Percentiles rank a stretch among this genome's conserved stretches.
Conservation (phyloP, 2,888 invertebrate species). For the Drosophila planitibia region DNA sequence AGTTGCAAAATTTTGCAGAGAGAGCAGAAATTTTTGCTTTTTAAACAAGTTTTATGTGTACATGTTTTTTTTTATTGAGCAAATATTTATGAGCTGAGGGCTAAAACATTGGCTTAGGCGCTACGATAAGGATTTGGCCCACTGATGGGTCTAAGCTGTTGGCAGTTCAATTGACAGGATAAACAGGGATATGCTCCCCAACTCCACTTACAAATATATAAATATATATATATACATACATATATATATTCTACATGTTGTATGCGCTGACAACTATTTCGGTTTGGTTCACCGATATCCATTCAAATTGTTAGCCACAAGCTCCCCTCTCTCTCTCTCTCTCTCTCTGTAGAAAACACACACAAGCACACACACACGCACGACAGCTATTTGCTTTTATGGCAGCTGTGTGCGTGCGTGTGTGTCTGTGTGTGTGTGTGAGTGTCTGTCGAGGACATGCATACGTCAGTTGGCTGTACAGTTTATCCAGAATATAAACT, state of each 20-base stretch:
- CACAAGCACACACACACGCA: slow-evolving; percentile 27
- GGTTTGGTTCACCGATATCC: slow-evolving; percentile 58
- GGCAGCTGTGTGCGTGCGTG: slow-evolving; percentile 47
- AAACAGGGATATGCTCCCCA: slow-evolving; percentile 41
- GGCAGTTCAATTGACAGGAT: slow-evolving; percentile 60
- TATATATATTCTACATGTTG: slow-evolving; percentile 27
- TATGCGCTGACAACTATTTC: slow-evolving; percentile 61
- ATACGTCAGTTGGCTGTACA: slow-evolving; percentile 74
- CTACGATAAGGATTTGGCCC: slow-evolving; percentile 35
- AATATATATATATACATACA: neutral
- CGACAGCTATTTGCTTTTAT: slow-evolving; percentile 80
- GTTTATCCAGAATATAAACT: slow-evolving; percentile 77
- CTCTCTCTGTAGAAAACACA: neutral
- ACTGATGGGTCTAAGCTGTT: slow-evolving; percentile 15
- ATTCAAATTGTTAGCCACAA: slow-evolving; percentile 48
- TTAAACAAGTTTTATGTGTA: slow-evolving; percentile 16
- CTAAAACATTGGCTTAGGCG: slow-evolving; percentile 28
- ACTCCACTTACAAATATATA: neutral
- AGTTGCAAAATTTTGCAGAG: slow-evolving; percentile 21
- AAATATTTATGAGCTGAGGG: slow-evolving; percentile 35
- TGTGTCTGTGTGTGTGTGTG: slow-evolving; percentile 8
- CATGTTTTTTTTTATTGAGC: slow-evolving; percentile 4
- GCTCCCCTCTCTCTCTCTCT: neutral
- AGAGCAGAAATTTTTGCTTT: slow-evolving; percentile 16
- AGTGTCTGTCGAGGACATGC: slow-evolving; percentile 60